Evolutionary conservation across 2,888 invertebrate species (phyloP), one percentile per base, ranked within the genome.

Genomic region (Desoria tigrina): DNA sequence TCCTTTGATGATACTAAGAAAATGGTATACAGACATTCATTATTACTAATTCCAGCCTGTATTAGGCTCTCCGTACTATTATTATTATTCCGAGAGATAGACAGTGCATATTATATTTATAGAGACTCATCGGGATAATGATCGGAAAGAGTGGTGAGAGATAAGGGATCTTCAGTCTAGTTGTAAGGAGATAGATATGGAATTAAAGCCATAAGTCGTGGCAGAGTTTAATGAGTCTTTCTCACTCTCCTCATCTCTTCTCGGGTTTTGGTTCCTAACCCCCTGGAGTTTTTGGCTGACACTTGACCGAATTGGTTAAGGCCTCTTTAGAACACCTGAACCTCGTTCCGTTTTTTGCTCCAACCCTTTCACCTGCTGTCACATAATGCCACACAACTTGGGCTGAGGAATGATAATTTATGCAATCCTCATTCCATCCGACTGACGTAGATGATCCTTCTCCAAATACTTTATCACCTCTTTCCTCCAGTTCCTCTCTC

Each of bases 241-340:
- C 74, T 69, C 75, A 71, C 73, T n/a, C n/a, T n/a, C n/a, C n/a
- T n/a, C n/a, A n/a, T n/a, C n/a, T n/a, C n/a, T n/a, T n/a, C n/a
- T 73, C 63, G 69, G 71, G 67, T 72, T 63, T 70, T 67, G 62
- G 71, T 67, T 67, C 67, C 45, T 67, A 71, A 68, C 69, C 73
- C 72, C 73, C 72, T 72, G 75, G 71, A 70, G 73, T 71, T 72
- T 72, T 68, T 72, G 63, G 71, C 74, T 74, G 74, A 74, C 74
- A 74, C 73, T 75, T 74, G 75, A 74, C 74, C 74, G 70, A 73
- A 75, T 71, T 75, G 73, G 75, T 74, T 71, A 72, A 66, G 74
- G 69, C 72, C 69, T 74, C 68, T 74, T 70, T 68, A 73, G 74
- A 73, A 75, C 74, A 74, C 74, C 74, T 74, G 73, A 73, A 66